Evolutionary conservation across 2,888 invertebrate genomes (phyloP).

Genomic region (Dysmachus trigonus): DNA sequence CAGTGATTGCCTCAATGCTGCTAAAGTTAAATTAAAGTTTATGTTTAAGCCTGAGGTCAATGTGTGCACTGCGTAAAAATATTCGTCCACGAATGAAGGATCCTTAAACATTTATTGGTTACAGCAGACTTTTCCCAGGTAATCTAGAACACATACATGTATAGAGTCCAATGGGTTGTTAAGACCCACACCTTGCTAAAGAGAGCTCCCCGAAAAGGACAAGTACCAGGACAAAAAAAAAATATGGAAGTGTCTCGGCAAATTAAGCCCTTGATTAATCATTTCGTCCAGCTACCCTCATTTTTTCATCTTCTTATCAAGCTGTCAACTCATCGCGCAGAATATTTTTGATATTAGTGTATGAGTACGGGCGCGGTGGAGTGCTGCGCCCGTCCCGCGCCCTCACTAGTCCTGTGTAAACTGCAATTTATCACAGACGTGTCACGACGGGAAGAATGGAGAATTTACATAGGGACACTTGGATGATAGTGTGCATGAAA

Average conservation of each 20-base stretch:
- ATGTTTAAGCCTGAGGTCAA: not conserved
- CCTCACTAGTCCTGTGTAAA: slow-evolving; percentile 44
- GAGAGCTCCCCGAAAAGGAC: not conserved
- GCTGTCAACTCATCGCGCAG: slow-evolving; percentile 33
- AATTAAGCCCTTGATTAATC: slow-evolving; percentile 36
- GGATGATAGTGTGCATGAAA: slow-evolving; percentile 24
- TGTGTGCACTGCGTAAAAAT: not conserved
- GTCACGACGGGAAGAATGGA: slow-evolving; percentile 46
- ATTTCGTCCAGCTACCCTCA: slow-evolving; percentile 27
- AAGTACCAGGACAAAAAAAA: not conserved
- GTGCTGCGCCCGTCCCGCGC: not conserved
- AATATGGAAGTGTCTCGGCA: slow-evolving; percentile 22
- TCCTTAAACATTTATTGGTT: not conserved
- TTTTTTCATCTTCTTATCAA: slow-evolving; percentile 34
- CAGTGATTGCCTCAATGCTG: not conserved
- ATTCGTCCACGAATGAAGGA: not conserved
- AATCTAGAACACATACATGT: not conserved
- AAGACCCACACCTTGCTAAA: not conserved
- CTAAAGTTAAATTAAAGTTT: not conserved
- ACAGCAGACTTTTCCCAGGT: not conserved
- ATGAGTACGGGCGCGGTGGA: not conserved
- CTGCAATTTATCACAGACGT: slow-evolving; percentile 47
- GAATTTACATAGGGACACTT: slow-evolving; percentile 46
- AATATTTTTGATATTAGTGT: slow-evolving; percentile 29
- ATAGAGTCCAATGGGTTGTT: not conserved